Conservation (phyloP, 2,113 vertebrate species). For the Syrrhaptes paradoxus region DNA sequence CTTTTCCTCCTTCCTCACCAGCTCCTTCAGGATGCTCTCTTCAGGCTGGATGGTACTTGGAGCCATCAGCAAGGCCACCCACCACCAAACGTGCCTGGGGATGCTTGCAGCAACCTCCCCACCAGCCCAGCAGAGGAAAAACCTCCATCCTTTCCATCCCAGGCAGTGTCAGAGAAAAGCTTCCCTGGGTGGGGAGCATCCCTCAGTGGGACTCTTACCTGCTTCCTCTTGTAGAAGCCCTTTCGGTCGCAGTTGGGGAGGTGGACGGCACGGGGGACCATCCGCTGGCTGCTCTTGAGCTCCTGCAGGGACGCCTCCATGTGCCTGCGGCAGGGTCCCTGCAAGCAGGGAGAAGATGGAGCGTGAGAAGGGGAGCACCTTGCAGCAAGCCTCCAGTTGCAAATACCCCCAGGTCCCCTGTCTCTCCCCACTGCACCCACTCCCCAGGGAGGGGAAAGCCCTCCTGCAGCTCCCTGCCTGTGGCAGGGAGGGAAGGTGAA, state of each 20-base stretch:
- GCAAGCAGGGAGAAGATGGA: neutral
- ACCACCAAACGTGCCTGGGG: neutral
- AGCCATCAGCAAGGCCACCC: neutral
- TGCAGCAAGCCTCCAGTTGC: neutral
- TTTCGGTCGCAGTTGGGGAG: conserved; percentile 98
- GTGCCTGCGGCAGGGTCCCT: conserved; percentile 96
- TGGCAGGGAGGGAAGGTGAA: neutral
- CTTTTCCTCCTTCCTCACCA: neutral
- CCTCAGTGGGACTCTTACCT: conserved; percentile 73
- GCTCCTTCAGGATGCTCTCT: neutral
- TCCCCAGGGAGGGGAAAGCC: neutral
- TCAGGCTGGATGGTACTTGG: neutral
- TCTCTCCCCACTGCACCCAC: accelerated
- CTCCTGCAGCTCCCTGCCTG: accelerated
- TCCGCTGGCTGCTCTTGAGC: conserved; percentile 89
- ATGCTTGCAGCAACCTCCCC: neutral
- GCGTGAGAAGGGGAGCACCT: neutral
- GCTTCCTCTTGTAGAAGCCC: conserved; percentile 98
- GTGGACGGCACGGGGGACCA: conserved; percentile 91
- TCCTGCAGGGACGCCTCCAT: conserved; percentile 94
- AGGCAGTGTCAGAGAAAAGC: neutral
- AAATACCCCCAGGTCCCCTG: neutral
- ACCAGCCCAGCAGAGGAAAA: neutral
- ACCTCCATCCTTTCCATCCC: neutral
- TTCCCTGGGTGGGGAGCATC: neutral